A percentile compares a stretch with the other conserved stretches of the same genome.
Conservation (phyloP, 2,888 invertebrate species). For the Halocaridina rubra region DNA sequence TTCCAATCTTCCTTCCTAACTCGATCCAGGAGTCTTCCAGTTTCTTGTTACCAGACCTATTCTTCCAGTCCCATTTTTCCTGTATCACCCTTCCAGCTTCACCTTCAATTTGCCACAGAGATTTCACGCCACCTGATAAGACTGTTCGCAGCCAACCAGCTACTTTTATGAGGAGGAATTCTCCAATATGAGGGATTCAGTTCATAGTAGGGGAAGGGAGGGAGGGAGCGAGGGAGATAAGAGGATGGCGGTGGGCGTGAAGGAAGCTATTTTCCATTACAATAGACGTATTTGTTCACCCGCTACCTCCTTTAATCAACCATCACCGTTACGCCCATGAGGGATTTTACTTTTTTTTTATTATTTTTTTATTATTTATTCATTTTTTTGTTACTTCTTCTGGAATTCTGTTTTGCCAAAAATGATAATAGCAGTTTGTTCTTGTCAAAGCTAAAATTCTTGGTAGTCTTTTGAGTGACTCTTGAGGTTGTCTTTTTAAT, state of each 20-base stretch:
- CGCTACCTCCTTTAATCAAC: slow-evolving; percentile 26
- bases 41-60: slow-evolving; percentile 1
- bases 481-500: too few relatives aligned
- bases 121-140: slow-evolving; percentile 21
- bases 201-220: too few relatives aligned
- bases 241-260: neutral
- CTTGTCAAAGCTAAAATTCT: too few relatives aligned
- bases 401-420: too few relatives aligned
- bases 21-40: slow-evolving; percentile 7
- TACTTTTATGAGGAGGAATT: neutral
- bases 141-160: slow-evolving; percentile 15
- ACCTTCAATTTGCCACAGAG: slow-evolving; percentile 30
- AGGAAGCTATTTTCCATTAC: slow-evolving; percentile 42
- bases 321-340: too few relatives aligned
- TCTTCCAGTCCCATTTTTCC: neutral
- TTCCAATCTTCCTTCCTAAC: neutral
- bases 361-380: too few relatives aligned
- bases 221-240: too few relatives aligned
- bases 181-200: too few relatives aligned
- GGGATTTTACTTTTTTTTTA: too few relatives aligned
- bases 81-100: slow-evolving; percentile 9
- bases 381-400: too few relatives aligned
- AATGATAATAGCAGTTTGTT: too few relatives aligned
- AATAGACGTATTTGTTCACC: slow-evolving; percentile 43
- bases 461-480: too few relatives aligned